A percentile compares a stretch with the other conserved stretches of the same genome.
Evolutionary conservation across 2,113 vertebrate genomes (phyloP).

Genomic region (Sinocyclocheilus maitianheensis): DNA sequence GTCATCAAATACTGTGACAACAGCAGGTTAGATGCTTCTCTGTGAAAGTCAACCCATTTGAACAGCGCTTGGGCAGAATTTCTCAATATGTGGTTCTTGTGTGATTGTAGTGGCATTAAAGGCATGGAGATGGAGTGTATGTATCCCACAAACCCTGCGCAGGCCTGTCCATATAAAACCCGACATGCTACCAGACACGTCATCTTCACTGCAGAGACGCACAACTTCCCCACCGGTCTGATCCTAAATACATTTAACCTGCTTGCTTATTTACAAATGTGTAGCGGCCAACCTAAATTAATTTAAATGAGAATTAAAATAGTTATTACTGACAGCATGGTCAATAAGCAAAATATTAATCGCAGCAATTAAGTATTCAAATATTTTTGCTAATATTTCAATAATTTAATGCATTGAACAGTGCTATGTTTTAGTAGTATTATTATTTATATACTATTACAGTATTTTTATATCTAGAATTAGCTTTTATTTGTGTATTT

Average conservation of each 20-base stretch:
- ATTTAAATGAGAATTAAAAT: neutral
- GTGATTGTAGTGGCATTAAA: conserved; percentile 79
- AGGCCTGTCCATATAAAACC: conserved; percentile 75
- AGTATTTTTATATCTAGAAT: neutral
- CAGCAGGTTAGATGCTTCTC: conserved; percentile 80
- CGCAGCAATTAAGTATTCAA: too few species aligned
- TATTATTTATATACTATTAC: too few species aligned
- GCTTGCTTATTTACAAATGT: neutral
- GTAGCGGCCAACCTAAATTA: neutral
- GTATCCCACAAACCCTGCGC: conserved; percentile 76
- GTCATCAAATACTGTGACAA: conserved; percentile 94
- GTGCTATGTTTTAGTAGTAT: neutral
- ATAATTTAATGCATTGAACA: neutral
- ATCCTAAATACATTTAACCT: neutral
- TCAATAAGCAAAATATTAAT: neutral
- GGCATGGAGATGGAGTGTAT: conserved; percentile 78
- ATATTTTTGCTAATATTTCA: neutral
- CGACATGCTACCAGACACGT: conserved; percentile 77
- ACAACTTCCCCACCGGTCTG: conserved; percentile 93
- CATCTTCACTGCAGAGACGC: conserved; percentile 93
- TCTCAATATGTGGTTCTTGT: conserved; percentile 13
- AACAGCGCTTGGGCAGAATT: neutral
- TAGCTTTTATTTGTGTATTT: neutral
- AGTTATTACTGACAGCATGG: neutral
- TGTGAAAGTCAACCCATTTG: neutral